phyloP scores from a whole-genome alignment of 2,888 invertebrate species.

The Dione vanillae region DNA sequence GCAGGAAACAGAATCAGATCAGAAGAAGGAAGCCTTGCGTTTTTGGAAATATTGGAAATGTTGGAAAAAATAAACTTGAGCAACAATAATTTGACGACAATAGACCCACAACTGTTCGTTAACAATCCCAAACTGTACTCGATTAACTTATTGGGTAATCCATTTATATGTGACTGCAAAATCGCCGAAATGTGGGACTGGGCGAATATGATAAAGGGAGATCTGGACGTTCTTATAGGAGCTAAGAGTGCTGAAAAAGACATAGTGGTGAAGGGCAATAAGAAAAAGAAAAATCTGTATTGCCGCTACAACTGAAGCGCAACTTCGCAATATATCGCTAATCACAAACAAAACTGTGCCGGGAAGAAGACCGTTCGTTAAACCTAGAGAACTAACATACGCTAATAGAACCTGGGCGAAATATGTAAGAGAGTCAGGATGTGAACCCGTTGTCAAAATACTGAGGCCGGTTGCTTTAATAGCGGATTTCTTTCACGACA shows the following conservation, averaged over 20 bases:
- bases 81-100: constrained; percentile 85
- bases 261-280: constrained; percentile 86
- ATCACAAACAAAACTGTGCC: constrained; percentile 79
- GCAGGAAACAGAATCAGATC: constrained; percentile 84
- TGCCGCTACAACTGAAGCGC: constrained; percentile 86
- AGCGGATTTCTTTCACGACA: constrained; percentile 57
- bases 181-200: constrained; percentile 89
- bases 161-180: constrained; percentile 88
- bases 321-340: constrained; percentile 77
- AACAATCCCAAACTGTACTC: constrained; percentile 85
- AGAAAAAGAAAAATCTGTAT: constrained; percentile 86
- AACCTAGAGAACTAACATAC: constrained; percentile 83
- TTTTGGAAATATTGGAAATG: constrained; percentile 81
- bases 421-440: constrained; percentile 87
- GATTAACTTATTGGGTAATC: constrained; percentile 87
- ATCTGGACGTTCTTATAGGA: constrained; percentile 86
- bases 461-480: constrained; percentile 72
- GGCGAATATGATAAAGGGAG: constrained; percentile 87
- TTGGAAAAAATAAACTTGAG: constrained; percentile 86
- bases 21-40: constrained; percentile 78
- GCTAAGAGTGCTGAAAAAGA: constrained; percentile 86
- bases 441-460: constrained; percentile 82
- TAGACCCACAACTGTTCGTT: constrained; percentile 82
- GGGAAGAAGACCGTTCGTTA: constrained; percentile 83
- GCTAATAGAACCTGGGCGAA: constrained; percentile 89